Conservation (phyloP, 2,888 invertebrate genomes). For the Parnassius glacialis region DNA sequence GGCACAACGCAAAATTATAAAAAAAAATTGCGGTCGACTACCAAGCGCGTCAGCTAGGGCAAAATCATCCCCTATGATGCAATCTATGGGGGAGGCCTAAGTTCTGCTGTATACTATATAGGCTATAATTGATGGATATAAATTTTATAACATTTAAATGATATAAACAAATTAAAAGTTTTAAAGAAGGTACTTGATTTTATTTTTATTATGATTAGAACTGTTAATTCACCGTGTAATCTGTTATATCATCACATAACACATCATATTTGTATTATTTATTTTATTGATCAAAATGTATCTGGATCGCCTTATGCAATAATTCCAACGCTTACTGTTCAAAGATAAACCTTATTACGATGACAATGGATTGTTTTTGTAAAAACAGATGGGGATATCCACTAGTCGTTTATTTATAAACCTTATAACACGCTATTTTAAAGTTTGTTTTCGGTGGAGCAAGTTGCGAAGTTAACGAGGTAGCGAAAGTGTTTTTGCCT, state of each 20-base stretch:
- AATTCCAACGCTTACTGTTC: neutral
- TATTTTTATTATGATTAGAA: no score
- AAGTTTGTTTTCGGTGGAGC: constrained; percentile 7
- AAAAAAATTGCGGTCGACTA: no score
- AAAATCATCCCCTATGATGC: no score
- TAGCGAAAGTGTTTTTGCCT: constrained; percentile 25
- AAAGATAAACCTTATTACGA: constrained; percentile 1
- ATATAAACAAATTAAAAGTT: no score
- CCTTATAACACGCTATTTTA: neutral
- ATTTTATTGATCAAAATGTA: constrained; percentile 12
- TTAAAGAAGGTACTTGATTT: no score
- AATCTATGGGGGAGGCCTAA: no score
- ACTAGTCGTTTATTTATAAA: neutral
- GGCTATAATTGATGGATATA: no score
- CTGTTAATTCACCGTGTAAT: neutral
- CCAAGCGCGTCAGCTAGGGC: no score
- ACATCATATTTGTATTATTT: constrained; percentile 14
- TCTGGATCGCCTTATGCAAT: constrained; percentile 24
- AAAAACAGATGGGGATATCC: constrained; percentile 8
- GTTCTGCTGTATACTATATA: no score
- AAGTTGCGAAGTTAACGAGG: constrained; percentile 4
- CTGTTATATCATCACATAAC: constrained; percentile 14
- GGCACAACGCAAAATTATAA: no score
- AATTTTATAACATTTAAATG: no score
- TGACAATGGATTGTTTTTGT: constrained; percentile 7